Conservation (phyloP, 1,140 invertebrate species). For the Diachasma alloeum region DNA sequence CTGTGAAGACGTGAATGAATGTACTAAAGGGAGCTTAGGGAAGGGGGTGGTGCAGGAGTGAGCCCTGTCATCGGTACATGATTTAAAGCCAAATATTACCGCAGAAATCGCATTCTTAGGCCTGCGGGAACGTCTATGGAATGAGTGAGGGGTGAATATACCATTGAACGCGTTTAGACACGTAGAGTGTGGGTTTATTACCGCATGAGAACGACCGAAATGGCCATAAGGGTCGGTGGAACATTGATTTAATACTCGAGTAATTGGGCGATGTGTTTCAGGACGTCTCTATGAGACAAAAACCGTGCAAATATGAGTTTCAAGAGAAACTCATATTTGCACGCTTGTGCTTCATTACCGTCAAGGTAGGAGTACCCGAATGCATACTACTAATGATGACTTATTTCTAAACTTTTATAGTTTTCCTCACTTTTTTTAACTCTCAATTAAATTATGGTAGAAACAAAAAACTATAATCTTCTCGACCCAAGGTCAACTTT, state of each 20-base stretch:
- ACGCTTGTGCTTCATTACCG: not conserved
- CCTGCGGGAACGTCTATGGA: conserved; percentile 13
- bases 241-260: conserved; percentile 29
- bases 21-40: not conserved
- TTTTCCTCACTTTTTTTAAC: no score
- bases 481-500: no score
- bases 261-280: conserved; percentile 17
- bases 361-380: no score
- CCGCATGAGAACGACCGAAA: conserved; percentile 2
- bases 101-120: conserved; percentile 60
- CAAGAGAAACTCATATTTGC: not conserved
- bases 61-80: conserved; percentile 60
- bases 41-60: not conserved
- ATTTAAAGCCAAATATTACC: conserved; percentile 68
- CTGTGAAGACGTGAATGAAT: conserved; percentile 17
- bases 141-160: not conserved
- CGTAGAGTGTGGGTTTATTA: conserved; percentile 19
- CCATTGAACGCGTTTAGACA: not conserved
- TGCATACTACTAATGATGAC: no score
- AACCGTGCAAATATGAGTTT: not conserved
- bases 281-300: conserved; percentile 16
- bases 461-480: no score
- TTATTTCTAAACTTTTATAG: no score
- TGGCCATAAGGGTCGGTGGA: conserved; percentile 4
- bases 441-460: no score